phyloP scores from a whole-genome alignment of 1,140 invertebrate genomes.

The Papilio xuthus region DNA sequence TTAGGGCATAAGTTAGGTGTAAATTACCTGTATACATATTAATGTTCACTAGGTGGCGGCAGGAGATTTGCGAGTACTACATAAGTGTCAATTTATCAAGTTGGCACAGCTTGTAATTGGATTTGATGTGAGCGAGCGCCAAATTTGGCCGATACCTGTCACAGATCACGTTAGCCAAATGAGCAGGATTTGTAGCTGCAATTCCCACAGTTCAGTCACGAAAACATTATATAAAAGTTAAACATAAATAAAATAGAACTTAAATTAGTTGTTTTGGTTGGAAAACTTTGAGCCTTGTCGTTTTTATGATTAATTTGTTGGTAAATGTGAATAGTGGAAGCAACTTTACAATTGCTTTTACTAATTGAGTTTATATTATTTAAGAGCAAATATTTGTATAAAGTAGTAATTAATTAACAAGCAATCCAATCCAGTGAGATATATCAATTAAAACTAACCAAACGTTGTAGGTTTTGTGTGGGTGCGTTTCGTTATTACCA shows the following conservation, averaged over 20 bases:
- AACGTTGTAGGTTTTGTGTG: too few species aligned
- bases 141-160: neutral
- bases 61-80: neutral
- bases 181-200: neutral
- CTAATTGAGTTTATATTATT: too few species aligned
- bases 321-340: too few species aligned
- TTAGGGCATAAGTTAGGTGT: neutral
- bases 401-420: too few species aligned
- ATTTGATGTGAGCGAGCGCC: neutral
- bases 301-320: too few species aligned
- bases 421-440: too few species aligned
- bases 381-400: too few species aligned
- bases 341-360: too few species aligned
- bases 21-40: neutral
- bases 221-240: too few species aligned
- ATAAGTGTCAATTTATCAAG: neutral
- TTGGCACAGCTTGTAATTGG: conserved; percentile 3
- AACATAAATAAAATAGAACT: neutral
- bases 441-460: too few species aligned
- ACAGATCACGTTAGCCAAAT: neutral
- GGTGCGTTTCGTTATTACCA: neutral
- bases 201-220: neutral
- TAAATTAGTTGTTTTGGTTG: neutral
- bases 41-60: neutral
- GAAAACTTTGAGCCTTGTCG: too few species aligned